Evolutionary conservation across 1,140 invertebrate species (phyloP), one percentile per base, ranked within the genome.

Genomic region (Globodera ellingtonae): DNA sequence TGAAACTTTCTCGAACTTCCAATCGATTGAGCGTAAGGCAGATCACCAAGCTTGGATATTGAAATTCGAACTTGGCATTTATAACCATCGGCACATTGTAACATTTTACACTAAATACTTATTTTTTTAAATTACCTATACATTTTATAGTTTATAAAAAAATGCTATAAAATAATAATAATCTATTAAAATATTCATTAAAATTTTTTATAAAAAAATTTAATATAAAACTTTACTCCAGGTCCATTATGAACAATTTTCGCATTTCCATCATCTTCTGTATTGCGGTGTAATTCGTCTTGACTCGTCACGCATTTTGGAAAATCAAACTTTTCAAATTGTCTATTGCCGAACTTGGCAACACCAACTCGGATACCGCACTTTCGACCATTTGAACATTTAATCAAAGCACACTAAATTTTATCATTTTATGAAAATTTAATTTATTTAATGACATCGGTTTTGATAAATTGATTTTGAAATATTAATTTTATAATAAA

Each of bases 11-110:
- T 24, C 66, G n/a, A 9, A 69, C 66, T 24, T 21, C 66, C 66
- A 44, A 69, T 69, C n/a, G 66, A 69, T 18, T 69, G 21, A 9
- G 66, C 66, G n/a, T 69, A 69, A 3, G 66, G 66, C 66, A 69
- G n/a, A 44, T 69, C n/a, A 4, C 66, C 66, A 21, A 69, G 66
- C 66, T 69, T 69, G 66, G 66, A 69, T 9, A 69, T 69, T 21
- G 66, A 69, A 44, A 69, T 44, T 21, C 66, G 66, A 21, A 69
- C 66, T 44, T 69, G 66, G n/a, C 66, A 69, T 44, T 69, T 8
- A 18, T 24, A 69, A 18, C 66, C 66, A 21, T 15, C 21, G n/a
- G 66, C 10, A 69, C 66, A 69, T 44, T 69, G 5, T 44, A 69
- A 13, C 66, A 69, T 6, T 21, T 69, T 6, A 18, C 66, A 69